Conservation (phyloP, 2,113 vertebrate species). For the Hyaena hyaena region DNA sequence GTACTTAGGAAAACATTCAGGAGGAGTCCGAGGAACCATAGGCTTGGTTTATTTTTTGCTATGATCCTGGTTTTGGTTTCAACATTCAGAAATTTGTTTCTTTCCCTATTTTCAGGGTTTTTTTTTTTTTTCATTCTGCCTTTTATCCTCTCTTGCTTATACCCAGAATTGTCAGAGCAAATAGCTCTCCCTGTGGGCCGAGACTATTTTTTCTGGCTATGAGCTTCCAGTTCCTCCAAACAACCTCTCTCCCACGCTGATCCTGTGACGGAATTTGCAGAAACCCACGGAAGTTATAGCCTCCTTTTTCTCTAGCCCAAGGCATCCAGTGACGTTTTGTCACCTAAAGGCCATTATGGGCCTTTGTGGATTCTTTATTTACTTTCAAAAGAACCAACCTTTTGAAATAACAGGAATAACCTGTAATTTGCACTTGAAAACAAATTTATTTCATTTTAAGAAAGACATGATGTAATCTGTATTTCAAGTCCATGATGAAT, state of each 20-base stretch:
- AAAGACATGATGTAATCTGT: neutral
- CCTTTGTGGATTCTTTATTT: neutral
- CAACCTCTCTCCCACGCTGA: neutral
- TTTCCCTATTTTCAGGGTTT: neutral
- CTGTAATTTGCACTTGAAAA: constrained; percentile 2
- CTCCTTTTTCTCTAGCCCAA: neutral
- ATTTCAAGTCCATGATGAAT: constrained; percentile 1
- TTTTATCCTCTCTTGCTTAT: neutral
- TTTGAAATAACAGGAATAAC: neutral
- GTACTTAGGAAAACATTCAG: neutral
- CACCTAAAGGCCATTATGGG: neutral
- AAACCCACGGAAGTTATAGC: neutral
- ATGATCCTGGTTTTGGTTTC: neutral
- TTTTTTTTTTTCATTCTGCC: neutral
- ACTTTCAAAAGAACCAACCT: neutral
- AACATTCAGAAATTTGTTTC: neutral
- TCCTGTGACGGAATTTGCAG: neutral
- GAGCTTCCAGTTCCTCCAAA: neutral
- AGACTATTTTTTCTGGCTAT: neutral
- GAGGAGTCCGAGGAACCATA: neutral
- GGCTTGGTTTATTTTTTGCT: neutral
- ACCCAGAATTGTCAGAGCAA: neutral
- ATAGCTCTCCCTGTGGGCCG: neutral
- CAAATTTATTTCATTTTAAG: neutral
- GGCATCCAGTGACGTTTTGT: neutral